Base-by-base conservation (phyloP, 2,888 invertebrate genomes). In the Drosophila niveifrons region DNA sequence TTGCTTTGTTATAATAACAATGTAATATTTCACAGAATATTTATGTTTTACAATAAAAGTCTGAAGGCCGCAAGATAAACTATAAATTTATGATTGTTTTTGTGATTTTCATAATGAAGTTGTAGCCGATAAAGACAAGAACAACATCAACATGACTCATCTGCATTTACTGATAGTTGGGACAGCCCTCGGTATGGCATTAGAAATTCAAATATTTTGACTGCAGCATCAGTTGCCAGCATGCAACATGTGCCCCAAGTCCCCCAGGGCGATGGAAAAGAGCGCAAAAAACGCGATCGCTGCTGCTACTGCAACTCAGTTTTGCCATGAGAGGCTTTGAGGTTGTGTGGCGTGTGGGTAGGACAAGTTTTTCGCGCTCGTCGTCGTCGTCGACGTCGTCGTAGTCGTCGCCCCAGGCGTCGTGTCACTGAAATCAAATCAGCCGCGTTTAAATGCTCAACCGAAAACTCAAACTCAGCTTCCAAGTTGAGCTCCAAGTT, bases 201-300 rank as follows among this genome's bases (percentile, higher is more conserved):
- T 88, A 75, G 82, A 90, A 89, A 90, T 90, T 89, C 78, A 90
- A 90, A 89, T 89, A 86, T 90, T 90, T 89, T 89, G 90, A 89
- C 85, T 85, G 77, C 66, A 51, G 69, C 76, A 74, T 66, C 56
- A 52, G 10, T 58, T 18, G 46, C 48, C 31, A 51, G 76, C 86
- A 82, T 88, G 87, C 84, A 81, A 74, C 78, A 51, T 70, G 75
- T 68, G 50, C 57, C 59, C 44, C 62, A 17, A 55, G 61, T 74
- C 66, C 83, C 89, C 78, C 78, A 75, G 78, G 87, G 89, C 84
- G 72, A 67, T 73, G 71, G 72, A 70, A 86, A 80, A 78, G 59
- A 69, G 73, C 67, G 64, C 56, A 69, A 61, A 72, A 59, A 48
- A 43, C 31, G 63, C 68, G 55, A 66, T 57, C 61, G 70, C 68